phyloP scores from a whole-genome alignment of 2,888 invertebrate species.

The Omphaloscelis lunosa region DNA sequence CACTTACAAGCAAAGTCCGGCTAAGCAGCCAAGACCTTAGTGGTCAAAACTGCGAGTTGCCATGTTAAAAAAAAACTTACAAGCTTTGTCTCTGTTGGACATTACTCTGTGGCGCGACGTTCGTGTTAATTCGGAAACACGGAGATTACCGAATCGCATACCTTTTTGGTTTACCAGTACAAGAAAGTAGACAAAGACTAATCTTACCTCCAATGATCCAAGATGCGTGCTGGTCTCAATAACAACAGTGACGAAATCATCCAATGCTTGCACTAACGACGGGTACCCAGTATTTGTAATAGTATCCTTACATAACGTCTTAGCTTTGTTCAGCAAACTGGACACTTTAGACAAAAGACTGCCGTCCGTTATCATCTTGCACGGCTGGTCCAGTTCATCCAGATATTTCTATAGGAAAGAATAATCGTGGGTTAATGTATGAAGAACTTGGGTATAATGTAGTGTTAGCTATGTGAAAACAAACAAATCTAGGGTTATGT shows the following conservation, averaged over 20 bases:
- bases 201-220: constrained; percentile 91
- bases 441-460: not conserved
- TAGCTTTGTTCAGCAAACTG: constrained; percentile 91
- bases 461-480: constrained; percentile 52
- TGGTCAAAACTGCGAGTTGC: too few relatives aligned
- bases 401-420: constrained; percentile 81
- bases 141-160: not conserved
- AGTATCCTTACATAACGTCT: constrained; percentile 92
- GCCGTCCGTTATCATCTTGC: constrained; percentile 73
- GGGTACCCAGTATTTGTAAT: constrained; percentile 91
- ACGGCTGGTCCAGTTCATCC: constrained; percentile 81
- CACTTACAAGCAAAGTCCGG: too few relatives aligned
- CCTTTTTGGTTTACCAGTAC: too few relatives aligned
- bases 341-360: constrained; percentile 82
- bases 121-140: not conserved
- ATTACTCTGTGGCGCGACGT: not conserved
- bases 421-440: constrained; percentile 1
- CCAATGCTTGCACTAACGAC: constrained; percentile 91
- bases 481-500: constrained; percentile 45
- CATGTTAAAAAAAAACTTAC: too few relatives aligned
- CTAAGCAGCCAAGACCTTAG: too few relatives aligned
- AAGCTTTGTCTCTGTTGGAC: not conserved
- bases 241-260: constrained; percentile 92
- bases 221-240: constrained; percentile 93
- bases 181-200: too few relatives aligned